Conservation (phyloP, 1,140 invertebrate species). For the Rhopalosiphum padi region DNA sequence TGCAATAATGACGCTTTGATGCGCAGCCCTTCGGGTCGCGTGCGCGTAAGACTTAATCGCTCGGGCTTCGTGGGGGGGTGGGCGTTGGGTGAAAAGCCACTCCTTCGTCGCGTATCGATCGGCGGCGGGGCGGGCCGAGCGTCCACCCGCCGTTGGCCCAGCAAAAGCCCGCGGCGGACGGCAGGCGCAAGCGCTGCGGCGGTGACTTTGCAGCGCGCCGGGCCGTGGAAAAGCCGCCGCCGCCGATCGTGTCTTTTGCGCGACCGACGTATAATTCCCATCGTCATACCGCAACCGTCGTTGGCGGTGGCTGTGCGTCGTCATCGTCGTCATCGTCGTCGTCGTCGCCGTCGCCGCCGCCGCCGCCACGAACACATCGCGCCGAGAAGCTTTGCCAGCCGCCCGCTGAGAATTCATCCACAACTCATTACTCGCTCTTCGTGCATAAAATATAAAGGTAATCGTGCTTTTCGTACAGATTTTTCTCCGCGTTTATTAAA, state of each 20-base stretch:
- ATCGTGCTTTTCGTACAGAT: background rate
- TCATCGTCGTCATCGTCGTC: background rate
- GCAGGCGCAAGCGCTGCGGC: background rate
- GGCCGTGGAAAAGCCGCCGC: background rate
- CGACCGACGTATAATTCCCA: background rate
- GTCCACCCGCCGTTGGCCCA: background rate
- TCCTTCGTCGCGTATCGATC: slow-evolving; percentile 24
- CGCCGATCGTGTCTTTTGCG: background rate
- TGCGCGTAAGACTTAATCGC: background rate
- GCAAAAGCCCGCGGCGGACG: background rate
- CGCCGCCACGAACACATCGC: background rate
- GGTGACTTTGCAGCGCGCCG: background rate
- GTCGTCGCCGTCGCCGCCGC: background rate
- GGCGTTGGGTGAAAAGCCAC: background rate
- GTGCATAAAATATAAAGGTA: background rate
- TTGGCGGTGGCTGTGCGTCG: background rate
- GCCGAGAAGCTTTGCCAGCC: background rate
- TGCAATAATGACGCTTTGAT: background rate
- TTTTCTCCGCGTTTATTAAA: background rate
- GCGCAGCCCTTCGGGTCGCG: background rate
- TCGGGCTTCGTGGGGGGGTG: background rate
- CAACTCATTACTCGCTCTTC: too few species aligned
- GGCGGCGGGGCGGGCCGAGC: background rate
- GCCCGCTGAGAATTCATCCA: background rate
- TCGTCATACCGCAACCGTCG: background rate